A percentile compares a stretch with the other conserved stretches of the same genome.
Conservation (phyloP, 1,140 invertebrate genomes). For the Eueides isabella region DNA sequence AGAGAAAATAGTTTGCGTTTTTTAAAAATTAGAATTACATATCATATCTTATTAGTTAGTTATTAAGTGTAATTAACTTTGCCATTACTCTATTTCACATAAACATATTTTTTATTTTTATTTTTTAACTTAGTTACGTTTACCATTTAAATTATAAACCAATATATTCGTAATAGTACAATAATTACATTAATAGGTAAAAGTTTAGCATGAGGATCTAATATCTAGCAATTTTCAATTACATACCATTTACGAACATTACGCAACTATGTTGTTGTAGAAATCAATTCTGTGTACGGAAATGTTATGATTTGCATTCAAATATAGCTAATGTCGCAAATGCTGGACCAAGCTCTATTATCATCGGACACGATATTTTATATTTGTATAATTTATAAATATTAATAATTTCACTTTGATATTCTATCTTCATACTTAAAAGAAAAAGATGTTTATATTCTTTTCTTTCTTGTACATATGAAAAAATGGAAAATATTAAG, state of each 20-base stretch:
- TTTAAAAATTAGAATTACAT: neutral
- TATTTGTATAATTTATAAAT: slow-evolving; percentile 20
- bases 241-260: slow-evolving; percentile 46
- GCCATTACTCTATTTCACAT: neutral
- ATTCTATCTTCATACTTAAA: neutral
- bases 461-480: neutral
- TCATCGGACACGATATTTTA: slow-evolving; percentile 20
- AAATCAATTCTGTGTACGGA: slow-evolving; percentile 49
- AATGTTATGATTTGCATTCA: slow-evolving; percentile 55
- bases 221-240: slow-evolving; percentile 44
- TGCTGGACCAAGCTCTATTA: slow-evolving; percentile 49
- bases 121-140: neutral
- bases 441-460: neutral
- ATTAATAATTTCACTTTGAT: slow-evolving; percentile 1
- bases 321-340: slow-evolving; percentile 47
- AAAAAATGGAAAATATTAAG: no score
- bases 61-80: neutral
- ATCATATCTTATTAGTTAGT: neutral
- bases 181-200: slow-evolving; percentile 1
- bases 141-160: neutral
- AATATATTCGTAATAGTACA: no score
- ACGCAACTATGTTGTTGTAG: slow-evolving; percentile 44
- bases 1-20: slow-evolving; percentile 10
- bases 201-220: slow-evolving; percentile 33
- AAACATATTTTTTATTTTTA: no score